Conservation (phyloP, 2,113 vertebrate genomes). For the Tympanuchus pallidicinctus region DNA sequence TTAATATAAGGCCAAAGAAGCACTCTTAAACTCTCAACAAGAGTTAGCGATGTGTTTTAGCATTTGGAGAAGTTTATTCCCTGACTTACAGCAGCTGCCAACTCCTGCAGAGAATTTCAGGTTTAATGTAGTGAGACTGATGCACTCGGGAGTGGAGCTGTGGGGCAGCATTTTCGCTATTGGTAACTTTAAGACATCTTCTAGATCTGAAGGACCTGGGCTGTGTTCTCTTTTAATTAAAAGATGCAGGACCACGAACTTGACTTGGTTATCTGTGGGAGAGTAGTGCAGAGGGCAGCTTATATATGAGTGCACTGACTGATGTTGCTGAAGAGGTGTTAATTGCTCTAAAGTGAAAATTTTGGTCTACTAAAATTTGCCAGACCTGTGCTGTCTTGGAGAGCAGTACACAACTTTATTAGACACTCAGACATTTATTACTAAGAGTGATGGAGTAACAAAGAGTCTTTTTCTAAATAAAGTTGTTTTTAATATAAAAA, state of each 20-base stretch:
- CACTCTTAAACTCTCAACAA: background rate
- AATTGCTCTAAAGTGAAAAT: background rate
- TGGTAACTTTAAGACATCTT: background rate
- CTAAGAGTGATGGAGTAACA: background rate
- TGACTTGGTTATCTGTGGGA: background rate
- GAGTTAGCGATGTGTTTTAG: background rate
- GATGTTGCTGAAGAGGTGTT: background rate
- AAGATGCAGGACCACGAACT: background rate
- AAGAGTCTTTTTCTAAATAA: background rate
- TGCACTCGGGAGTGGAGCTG: conserved; percentile 9
- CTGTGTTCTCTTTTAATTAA: background rate
- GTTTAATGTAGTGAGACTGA: background rate
- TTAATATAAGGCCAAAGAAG: background rate
- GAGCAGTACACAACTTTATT: background rate
- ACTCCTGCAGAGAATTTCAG: background rate
- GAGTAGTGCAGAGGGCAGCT: background rate
- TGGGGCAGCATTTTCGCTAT: background rate
- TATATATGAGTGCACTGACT: background rate
- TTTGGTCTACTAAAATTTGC: background rate
- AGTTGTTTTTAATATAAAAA: background rate
- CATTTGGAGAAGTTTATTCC: background rate
- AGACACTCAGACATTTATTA: background rate
- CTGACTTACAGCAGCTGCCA: background rate
- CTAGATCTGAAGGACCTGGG: background rate
- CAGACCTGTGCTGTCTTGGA: background rate